Conservation (phyloP, 1,140 invertebrate species). For the Drosophila arawakana region DNA sequence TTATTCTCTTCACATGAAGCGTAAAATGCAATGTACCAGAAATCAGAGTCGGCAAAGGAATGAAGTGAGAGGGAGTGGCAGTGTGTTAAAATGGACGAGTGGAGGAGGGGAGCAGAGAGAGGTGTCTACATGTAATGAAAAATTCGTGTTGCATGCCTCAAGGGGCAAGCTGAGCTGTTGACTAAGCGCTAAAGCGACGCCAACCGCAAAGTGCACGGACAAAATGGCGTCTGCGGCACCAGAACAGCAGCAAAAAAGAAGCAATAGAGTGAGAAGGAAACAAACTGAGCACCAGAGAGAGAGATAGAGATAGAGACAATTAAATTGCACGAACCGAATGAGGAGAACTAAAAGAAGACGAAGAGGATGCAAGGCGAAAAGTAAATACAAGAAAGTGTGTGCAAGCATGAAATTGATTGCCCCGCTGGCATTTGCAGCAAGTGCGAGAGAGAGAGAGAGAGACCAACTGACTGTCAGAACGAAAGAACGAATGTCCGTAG, state of each 20-base stretch:
- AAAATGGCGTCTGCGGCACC: constrained; percentile 30
- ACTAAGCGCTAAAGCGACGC: constrained; percentile 31
- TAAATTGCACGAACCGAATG: constrained; percentile 58
- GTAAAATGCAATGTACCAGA: constrained; percentile 36
- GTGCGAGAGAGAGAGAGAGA: background rate
- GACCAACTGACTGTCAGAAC: background rate
- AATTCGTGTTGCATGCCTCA: constrained; percentile 57
- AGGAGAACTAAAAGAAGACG: constrained; percentile 17
- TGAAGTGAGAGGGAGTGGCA: background rate
- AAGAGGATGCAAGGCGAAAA: constrained; percentile 1
- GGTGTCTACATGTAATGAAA: constrained; percentile 32
- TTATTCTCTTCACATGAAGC: constrained; percentile 11
- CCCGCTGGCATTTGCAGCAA: constrained; percentile 55
- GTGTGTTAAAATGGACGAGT: no score
- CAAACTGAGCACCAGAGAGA: background rate
- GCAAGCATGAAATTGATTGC: constrained; percentile 73
- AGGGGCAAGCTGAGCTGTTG: constrained; percentile 19
- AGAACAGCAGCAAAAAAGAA: constrained; percentile 19
- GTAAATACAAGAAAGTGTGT: constrained; percentile 23
- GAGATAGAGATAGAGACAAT: constrained; percentile 46
- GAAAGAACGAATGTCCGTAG: constrained; percentile 2
- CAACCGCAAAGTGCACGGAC: constrained; percentile 49
- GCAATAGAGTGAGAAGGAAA: background rate
- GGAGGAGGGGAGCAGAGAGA: background rate
- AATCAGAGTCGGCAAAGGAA: constrained; percentile 18